Evolutionary conservation across 2,888 invertebrate species (phyloP).

Genomic region (Opisthograptis luteolata): DNA sequence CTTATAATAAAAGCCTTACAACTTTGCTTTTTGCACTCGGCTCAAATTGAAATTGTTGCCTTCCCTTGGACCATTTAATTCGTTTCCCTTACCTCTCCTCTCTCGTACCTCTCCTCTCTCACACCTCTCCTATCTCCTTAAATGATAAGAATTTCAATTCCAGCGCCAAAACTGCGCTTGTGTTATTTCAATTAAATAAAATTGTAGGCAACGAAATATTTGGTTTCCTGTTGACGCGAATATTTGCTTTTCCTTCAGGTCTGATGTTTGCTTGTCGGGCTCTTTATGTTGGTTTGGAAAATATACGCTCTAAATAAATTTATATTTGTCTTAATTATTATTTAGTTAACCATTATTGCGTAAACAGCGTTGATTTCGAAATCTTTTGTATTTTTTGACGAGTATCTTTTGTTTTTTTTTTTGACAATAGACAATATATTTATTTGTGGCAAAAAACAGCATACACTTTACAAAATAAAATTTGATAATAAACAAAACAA

Average conservation of each 20-base stretch:
- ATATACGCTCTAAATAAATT: too few species aligned
- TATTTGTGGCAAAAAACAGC: too few species aligned
- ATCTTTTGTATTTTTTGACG: too few species aligned
- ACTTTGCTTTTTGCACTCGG: constrained; percentile 29
- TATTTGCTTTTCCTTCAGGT: constrained; percentile 17
- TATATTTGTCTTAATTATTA: not conserved
- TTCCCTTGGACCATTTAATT: constrained; percentile 24
- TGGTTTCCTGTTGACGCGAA: constrained; percentile 6
- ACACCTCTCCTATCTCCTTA: constrained; percentile 7
- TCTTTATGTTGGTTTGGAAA: not conserved
- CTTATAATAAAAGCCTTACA: constrained; percentile 27
- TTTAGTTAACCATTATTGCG: too few species aligned
- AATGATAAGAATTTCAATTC: constrained; percentile 38
- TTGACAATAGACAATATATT: too few species aligned
- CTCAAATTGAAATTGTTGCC: constrained; percentile 36
- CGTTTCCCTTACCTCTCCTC: constrained; percentile 6
- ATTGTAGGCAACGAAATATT: constrained; percentile 19
- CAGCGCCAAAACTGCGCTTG: constrained; percentile 27
- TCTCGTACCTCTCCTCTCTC: constrained; percentile 4
- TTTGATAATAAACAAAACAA: too few species aligned
- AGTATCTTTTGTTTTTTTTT: too few species aligned
- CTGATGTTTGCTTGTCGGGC: not conserved
- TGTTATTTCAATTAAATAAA: constrained; percentile 33
- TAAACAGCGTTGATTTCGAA: too few species aligned
- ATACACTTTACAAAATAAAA: too few species aligned